Conservation (phyloP, 2,797 vertebrate species). For the Martes flavigula region DNA sequence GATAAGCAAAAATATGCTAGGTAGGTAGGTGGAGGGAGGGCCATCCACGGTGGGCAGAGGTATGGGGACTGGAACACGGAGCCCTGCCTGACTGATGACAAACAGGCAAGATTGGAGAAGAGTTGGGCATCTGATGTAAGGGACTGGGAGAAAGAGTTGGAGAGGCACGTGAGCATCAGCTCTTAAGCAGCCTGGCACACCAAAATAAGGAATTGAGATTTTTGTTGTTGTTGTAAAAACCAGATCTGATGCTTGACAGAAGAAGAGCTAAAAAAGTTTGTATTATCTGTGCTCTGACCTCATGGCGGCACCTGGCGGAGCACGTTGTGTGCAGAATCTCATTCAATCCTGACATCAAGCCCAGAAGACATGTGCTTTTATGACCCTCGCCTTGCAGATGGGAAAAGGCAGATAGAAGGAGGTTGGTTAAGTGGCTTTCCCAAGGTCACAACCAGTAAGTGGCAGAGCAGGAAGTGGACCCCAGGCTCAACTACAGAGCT, state of each 20-base stretch:
- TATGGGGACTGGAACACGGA: not conserved
- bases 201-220: not conserved
- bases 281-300: not conserved
- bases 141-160: not conserved
- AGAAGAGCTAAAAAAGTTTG: not conserved
- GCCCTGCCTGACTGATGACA: not conserved
- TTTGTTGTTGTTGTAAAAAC: not conserved
- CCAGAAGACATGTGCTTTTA: not conserved
- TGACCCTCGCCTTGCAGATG: not conserved
- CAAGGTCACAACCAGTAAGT: not conserved
- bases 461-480: not conserved
- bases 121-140: not conserved
- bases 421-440: not conserved
- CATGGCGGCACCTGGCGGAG: accelerated
- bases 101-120: not conserved
- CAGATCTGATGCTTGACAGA: not conserved
- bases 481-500: not conserved
- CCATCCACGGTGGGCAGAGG: not conserved
- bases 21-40: no score
- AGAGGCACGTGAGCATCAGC: not conserved
- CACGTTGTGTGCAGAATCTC: accelerated
- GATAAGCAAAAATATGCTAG: not conserved
- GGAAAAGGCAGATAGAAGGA: not conserved
- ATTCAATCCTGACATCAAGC: not conserved
- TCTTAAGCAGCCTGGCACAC: not conserved